Percentiles rank a stretch among this genome's conserved stretches.
Conservation (phyloP, 2,113 vertebrate genomes). For the Ifrita kowaldi region DNA sequence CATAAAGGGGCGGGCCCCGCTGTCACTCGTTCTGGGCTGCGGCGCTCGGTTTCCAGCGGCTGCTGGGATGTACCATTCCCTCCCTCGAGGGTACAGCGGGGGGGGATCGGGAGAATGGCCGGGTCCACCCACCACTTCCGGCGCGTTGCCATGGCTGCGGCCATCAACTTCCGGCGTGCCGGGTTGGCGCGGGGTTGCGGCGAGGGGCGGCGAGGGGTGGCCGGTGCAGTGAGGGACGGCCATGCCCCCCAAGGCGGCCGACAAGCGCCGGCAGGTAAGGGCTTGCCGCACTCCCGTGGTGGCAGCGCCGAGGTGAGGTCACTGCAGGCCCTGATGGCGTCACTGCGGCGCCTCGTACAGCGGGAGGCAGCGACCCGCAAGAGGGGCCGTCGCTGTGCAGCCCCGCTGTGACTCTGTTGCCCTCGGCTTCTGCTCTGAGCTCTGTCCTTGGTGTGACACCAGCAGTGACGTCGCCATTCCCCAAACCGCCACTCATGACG, state of each 20-base stretch:
- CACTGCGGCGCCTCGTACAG: neutral
- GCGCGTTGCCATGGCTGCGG: conserved; percentile 10
- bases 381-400: neutral
- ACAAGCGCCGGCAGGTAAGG: conserved; percentile 59
- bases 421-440: neutral
- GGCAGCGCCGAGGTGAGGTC: neutral
- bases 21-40: fast-evolving
- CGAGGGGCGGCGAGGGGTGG: no score
- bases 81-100: no score
- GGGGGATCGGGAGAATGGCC: fast-evolving
- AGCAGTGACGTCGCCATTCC: fast-evolving
- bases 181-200: neutral
- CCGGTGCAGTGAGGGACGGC: neutral
- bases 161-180: conserved; percentile 19
- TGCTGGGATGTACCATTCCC: neutral
- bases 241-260: conserved; percentile 47
- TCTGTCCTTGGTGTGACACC: neutral
- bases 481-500: fast-evolving
- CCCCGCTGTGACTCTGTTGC: no score
- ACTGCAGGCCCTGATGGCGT: fast-evolving
- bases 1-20: neutral
- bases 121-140: neutral
- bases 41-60: neutral
- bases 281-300: neutral
- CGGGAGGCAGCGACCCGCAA: neutral